Evolutionary conservation across 64 coral and sea anemone species (phyloP).

Genomic region (Pachyseris speciosa): DNA sequence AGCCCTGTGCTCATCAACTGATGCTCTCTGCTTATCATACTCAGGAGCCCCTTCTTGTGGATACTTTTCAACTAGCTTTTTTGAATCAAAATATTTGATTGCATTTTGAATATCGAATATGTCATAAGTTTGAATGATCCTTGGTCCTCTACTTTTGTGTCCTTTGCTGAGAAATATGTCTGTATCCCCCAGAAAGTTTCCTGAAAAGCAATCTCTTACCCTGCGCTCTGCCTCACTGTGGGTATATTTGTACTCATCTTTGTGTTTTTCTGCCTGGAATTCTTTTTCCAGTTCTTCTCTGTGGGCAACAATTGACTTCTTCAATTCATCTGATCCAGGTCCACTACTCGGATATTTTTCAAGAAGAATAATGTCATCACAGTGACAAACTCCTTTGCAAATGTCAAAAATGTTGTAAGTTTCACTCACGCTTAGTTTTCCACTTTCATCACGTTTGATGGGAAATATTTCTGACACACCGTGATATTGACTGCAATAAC

Average conservation of each 20-base stretch:
- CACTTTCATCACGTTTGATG: neutral
- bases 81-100: neutral
- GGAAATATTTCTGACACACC: neutral
- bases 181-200: neutral
- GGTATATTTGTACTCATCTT: neutral
- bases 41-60: neutral
- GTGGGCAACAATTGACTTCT: neutral
- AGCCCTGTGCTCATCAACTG: neutral
- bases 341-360: neutral
- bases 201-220: neutral
- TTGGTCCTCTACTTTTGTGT: neutral
- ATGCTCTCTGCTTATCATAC: neutral
- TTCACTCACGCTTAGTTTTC: neutral
- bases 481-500: fast-evolving
- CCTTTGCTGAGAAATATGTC: neutral
- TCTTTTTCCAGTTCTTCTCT: neutral
- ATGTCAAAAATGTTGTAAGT: neutral
- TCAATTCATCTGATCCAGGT: neutral
- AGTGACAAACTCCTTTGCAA: neutral
- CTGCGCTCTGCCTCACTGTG: neutral
- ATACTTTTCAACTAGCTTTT: neutral
- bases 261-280: neutral
- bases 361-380: no score
- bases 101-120: neutral
- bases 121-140: neutral